phyloP scores from a whole-genome alignment of 2,113 vertebrate species.

The Antennarius striatus region DNA sequence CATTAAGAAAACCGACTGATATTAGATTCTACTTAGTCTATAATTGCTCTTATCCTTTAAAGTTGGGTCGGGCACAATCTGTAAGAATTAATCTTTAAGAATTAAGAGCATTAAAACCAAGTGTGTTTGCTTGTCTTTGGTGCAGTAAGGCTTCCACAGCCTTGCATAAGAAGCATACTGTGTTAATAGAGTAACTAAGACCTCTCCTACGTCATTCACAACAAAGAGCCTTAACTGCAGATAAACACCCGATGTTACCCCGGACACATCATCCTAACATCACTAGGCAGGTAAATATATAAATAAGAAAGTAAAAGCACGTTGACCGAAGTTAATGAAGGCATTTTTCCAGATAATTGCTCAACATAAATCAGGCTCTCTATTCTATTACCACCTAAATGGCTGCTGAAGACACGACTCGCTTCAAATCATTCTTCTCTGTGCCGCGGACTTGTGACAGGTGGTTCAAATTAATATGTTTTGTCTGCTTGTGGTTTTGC shows the following conservation, averaged over 20 bases:
- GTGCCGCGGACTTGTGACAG: conserved; percentile 47
- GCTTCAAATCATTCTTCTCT: conserved; percentile 49
- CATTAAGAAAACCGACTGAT: too few relatives aligned
- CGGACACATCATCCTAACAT: conserved; percentile 37
- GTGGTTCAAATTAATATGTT: conserved; percentile 71
- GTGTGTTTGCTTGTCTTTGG: too few relatives aligned
- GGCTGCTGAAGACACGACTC: conserved; percentile 54
- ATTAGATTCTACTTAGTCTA: too few relatives aligned
- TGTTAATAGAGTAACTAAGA: conserved; percentile 44
- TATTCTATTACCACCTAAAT: conserved; percentile 65
- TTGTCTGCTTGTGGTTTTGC: conserved; percentile 68
- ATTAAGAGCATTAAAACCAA: too few relatives aligned
- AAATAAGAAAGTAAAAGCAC: conserved; percentile 39
- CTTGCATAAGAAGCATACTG: too few relatives aligned
- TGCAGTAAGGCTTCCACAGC: too few relatives aligned
- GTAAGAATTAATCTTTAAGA: too few relatives aligned
- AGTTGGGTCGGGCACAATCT: too few relatives aligned
- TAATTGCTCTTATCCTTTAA: too few relatives aligned
- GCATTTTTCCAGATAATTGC: conserved; percentile 47
- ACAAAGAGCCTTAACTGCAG: conserved; percentile 42
- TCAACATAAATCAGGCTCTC: conserved; percentile 59
- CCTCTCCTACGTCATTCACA: conserved; percentile 48
- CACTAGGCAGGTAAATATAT: conserved; percentile 47
- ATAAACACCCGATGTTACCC: conserved; percentile 47
- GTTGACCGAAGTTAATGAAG: conserved; percentile 45